Evolutionary conservation across 2,888 invertebrate species (phyloP).

Genomic region (Helicoverpa assulta): DNA sequence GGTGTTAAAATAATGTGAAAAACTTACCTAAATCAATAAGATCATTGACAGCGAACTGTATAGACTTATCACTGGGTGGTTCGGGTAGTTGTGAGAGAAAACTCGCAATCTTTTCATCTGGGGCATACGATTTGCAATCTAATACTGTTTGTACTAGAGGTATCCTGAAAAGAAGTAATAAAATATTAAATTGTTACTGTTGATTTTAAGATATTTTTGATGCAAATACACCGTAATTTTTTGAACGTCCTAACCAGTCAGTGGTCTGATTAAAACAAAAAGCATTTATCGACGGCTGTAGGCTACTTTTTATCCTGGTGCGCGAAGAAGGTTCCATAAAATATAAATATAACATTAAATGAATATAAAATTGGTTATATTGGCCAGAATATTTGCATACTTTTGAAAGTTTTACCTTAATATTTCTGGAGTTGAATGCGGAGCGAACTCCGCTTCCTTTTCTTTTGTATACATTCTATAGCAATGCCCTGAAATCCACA

Average conservation of each 20-base stretch:
- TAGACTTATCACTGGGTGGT: slow-evolving; percentile 89
- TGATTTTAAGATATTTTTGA: too few relatives aligned
- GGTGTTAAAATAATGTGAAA: not conserved
- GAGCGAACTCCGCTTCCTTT: slow-evolving; percentile 84
- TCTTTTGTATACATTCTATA: slow-evolving; percentile 87
- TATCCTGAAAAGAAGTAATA: slow-evolving; percentile 80
- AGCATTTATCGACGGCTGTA: too few relatives aligned
- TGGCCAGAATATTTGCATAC: not conserved
- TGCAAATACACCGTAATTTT: too few relatives aligned
- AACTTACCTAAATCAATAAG: slow-evolving; percentile 89
- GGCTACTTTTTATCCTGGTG: too few relatives aligned
- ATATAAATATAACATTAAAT: too few relatives aligned
- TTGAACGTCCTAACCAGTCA: too few relatives aligned
- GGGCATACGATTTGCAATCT: slow-evolving; percentile 91
- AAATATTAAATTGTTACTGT: too few relatives aligned
- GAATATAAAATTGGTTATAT: too few relatives aligned
- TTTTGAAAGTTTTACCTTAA: slow-evolving; percentile 76
- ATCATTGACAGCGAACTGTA: slow-evolving; percentile 90
- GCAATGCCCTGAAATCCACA: slow-evolving; percentile 86
- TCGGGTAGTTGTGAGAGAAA: slow-evolving; percentile 92
- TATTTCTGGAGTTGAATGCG: slow-evolving; percentile 91
- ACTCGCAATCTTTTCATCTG: slow-evolving; percentile 88
- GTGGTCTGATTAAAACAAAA: too few relatives aligned
- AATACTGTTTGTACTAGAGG: slow-evolving; percentile 90
- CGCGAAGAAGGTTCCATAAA: too few relatives aligned